Base-by-base conservation (phyloP, 2,888 invertebrate genomes). In the Gibbula magus region DNA sequence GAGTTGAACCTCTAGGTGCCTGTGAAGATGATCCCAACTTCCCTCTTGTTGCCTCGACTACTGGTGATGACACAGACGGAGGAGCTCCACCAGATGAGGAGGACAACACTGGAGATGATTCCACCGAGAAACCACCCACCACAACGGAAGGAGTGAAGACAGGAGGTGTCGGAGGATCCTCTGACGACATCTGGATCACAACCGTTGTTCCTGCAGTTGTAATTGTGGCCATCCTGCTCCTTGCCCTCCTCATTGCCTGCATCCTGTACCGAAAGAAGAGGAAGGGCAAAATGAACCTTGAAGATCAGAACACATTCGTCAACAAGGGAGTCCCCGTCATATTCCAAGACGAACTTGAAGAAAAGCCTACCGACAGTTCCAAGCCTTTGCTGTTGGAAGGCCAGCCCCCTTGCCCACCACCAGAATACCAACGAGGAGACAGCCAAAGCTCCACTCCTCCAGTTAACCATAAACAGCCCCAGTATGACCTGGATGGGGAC, bases 361-460 rank as follows among this genome's bases (percentile, higher is more conserved):
- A 98, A 90, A 96, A 97, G 88, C 97, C 96, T 0, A 93, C 97
- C 91, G 94, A 94, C 79, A 86, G 87, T 45, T 97, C 98, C 93
- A 96, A 96, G 84, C 98, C 98, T 5, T 96, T 98, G 78, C 98
- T 99, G 88, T 95, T 98, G 93, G 98, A 98, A 88, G 98, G 98
- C 92, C 97, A 98, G 91, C 98, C 98, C 16, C 98, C 98, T 18
- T 86, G 89, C 76, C 89, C 90, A 20, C 90, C 91, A 51, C 90
- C 90, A 0, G 88, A 88, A 73, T 91, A 91, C 81, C 86, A 85
- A n/a, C 85, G 88, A 39, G 89, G 88, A 7, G 84, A 87, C 13
- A 89, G 89, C 83, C 90, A 89, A 82, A 89, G 89, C 77, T 88
- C 90, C 16, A 86, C 87, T 29, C 89, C 88, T 35, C 80, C 78